Conservation (phyloP, 1,140 invertebrate genomes). For the Formica selysi region DNA sequence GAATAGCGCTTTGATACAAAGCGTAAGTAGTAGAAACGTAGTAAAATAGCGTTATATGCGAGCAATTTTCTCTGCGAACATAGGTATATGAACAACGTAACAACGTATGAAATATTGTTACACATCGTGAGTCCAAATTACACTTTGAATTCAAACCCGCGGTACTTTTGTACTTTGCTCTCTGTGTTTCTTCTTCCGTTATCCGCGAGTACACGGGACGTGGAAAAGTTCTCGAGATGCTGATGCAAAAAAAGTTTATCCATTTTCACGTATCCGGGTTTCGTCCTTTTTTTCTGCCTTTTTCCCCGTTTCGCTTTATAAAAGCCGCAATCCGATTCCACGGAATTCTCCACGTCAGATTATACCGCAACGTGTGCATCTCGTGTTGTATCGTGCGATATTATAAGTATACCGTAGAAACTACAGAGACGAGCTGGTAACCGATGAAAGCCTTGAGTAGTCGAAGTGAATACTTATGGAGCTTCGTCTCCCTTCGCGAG, state of each 20-base stretch:
- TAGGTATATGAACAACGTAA: not conserved
- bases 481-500: not conserved
- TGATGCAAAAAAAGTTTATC: slow-evolving; percentile 53
- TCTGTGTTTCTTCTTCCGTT: slow-evolving; percentile 19
- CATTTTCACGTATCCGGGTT: slow-evolving; percentile 28
- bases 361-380: slow-evolving; percentile 10
- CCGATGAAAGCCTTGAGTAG: not conserved
- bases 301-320: slow-evolving; percentile 27
- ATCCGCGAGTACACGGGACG: not conserved
- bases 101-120: slow-evolving; percentile 31
- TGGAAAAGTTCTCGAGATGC: not conserved
- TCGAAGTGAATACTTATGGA: not conserved
- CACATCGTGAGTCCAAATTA: slow-evolving; percentile 14
- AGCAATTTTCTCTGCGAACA: slow-evolving; percentile 11
- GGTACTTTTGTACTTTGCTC: not conserved
- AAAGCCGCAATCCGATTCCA: slow-evolving; percentile 47
- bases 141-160: slow-evolving; percentile 28
- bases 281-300: not conserved
- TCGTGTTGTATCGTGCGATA: not conserved
- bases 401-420: not conserved
- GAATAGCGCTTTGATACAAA: not conserved
- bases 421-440: not conserved
- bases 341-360: slow-evolving; percentile 22
- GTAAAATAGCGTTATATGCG: not conserved
- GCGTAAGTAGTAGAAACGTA: not conserved